Evolutionary conservation across 2,888 invertebrate species (phyloP), one percentile per base, ranked within the genome.

Genomic region (Julus scandinavius): DNA sequence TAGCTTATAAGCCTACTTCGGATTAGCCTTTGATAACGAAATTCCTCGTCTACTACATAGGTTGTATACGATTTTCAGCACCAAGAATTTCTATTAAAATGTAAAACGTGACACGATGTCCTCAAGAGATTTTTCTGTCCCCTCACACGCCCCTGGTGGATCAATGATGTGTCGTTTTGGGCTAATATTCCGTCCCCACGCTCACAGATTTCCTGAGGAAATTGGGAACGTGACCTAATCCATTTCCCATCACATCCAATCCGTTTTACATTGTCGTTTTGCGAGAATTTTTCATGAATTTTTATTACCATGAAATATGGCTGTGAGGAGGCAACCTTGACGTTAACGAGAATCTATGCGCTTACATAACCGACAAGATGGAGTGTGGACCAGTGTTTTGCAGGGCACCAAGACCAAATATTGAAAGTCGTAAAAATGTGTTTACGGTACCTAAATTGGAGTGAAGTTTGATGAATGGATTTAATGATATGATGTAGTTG

Each of bases 61-160:
- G 20, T 20, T 20, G 63, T 72, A 45, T 45, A 20, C 20, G 63
- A 72, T n/a, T 72, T 72, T 72, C 20, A 72, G 7, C 17, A 11
- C 63, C 63, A 72, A 29, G 20, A 72, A 72, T 72, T 45, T 72
- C 63, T 29, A 72, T 72, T 72, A 72, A 72, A 72, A 72, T 72
- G 63, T 72, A 20, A 72, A 72, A 7, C 20, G 17, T 72, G 63
- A 11, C 63, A 72, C 63, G 20, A 29, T 72, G 29, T 72, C 63
- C 63, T 72, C 63, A 29, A 72, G 63, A 29, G 63, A 1, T 72
- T 72, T 29, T 20, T 17, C 9, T n/a, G 45, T 45, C 63, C 54
- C 20, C n/a, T 6, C 63, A 63, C n/a, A 20, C 20, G 20, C 63
- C 20, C 63, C 63, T 72, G 20, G 63, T 20, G 63, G 63, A 72